Base-by-base conservation (phyloP, 2,888 invertebrate species). In the Stenurella melanura region DNA sequence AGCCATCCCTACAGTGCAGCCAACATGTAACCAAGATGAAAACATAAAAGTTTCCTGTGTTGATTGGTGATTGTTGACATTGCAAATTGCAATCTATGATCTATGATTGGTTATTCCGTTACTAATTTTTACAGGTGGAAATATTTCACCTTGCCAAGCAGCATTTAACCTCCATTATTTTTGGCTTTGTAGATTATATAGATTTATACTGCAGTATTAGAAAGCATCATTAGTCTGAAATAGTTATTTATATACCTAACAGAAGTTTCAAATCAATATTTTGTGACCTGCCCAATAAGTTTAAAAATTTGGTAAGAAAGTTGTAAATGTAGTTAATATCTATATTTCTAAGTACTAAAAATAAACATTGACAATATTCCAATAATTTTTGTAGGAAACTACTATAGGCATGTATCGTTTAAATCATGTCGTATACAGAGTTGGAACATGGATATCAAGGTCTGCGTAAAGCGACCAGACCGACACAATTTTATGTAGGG, bases 401-500 rank as follows among this genome's bases (percentile, higher is more conserved):
- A 63, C 38, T 56, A 56, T 78, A 76, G 83, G 83, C 76, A 85
- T 85, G 85, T 83, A 74, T 82, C 80, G 60, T 69, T 76, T 63
- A 79, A 78, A 81, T 78, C 83, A 96, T 97, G 97, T 97, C 96
- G 89, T 97, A 97, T 90, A 96, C 96, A 89, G 96, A 97, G 92
- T 91, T 97, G 87, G 97, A 97, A 92, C 95, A 96, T 91, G 97
- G 97, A 85, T 97, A 97, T 91, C 96, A 96, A 92, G 96, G 95
- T 87, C 92, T 96, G 89, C 93, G 94, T 89, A 95, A 94, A 90
- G 93, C 93, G 71, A 78, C 85, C 87, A 86, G 89, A 83, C 91
- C 92, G 81, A 93, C 93, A 80, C 92, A 94, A 87, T 95, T 95
- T 90, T 94, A 93, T 91, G 92, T 95, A 87, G 95, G 94, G 86